A percentile compares a stretch with the other conserved stretches of the same genome.
phyloP scores from a whole-genome alignment of 2,888 invertebrate species.

The Diogma glabrata region DNA sequence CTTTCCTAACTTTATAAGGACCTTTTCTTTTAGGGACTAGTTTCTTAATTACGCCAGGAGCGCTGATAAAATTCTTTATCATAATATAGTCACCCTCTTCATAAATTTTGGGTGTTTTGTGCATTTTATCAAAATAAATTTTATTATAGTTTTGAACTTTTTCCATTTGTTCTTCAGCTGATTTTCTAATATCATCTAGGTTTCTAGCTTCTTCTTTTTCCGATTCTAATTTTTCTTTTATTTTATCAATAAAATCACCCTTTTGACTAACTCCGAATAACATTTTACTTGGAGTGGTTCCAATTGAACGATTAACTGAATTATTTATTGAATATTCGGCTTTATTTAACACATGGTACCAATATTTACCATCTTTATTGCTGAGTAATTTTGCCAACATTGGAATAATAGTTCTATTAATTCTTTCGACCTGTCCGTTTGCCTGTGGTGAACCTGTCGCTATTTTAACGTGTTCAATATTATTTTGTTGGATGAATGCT shows the following conservation, averaged over 20 bases:
- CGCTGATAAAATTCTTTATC: background rate
- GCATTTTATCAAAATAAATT: background rate
- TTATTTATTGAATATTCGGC: background rate
- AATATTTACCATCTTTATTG: background rate
- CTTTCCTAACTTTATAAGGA: background rate
- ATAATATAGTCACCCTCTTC: background rate
- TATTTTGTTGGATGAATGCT: slow-evolving; percentile 6
- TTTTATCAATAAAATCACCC: background rate
- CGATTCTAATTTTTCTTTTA: background rate
- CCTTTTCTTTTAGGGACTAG: background rate
- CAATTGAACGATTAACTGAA: background rate
- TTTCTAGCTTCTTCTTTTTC: background rate
- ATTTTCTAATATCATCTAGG: background rate
- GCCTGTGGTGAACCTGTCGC: slow-evolving; percentile 11
- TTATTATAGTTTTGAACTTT: background rate
- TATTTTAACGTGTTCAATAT: slow-evolving; percentile 14
- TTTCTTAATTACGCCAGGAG: background rate
- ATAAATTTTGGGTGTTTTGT: background rate
- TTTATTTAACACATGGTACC: background rate
- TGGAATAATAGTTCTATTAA: background rate
- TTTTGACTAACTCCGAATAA: background rate
- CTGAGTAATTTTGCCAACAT: background rate
- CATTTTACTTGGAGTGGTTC: background rate
- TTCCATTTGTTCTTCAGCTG: background rate
- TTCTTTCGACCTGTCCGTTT: background rate